Evolutionary conservation across 2,888 invertebrate genomes (phyloP).

Genomic region (Trimorus sp.): DNA sequence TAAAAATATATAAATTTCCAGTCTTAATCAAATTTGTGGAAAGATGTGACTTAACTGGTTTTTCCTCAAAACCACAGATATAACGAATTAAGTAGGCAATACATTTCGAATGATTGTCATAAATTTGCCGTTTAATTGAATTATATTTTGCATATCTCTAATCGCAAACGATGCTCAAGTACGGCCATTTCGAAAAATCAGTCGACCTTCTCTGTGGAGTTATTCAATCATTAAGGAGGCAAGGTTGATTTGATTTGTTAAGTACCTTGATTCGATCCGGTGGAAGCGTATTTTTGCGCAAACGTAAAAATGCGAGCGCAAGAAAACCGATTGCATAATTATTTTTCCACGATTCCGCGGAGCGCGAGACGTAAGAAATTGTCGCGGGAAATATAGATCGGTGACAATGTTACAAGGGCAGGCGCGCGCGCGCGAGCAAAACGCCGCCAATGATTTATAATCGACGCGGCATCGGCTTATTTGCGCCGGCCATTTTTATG

Average conservation of each 20-base stretch:
- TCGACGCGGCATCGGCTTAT: too few species aligned
- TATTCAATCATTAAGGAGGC: slow-evolving; percentile 60
- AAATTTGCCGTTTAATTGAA: too few species aligned
- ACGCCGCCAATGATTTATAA: too few species aligned
- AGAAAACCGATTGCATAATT: slow-evolving; percentile 59
- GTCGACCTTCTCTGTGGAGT: slow-evolving; percentile 49
- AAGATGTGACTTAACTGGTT: too few species aligned
- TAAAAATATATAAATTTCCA: too few species aligned
- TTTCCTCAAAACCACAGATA: too few species aligned
- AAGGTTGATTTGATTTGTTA: slow-evolving; percentile 60
- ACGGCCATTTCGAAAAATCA: slow-evolving; percentile 38
- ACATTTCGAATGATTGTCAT: too few species aligned
- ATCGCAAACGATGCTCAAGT: not conserved
- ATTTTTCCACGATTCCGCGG: slow-evolving; percentile 55
- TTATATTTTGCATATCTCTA: not conserved
- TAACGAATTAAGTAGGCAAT: too few species aligned
- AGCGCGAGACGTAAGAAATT: slow-evolving; percentile 50
- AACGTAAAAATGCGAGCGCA: slow-evolving; percentile 56
- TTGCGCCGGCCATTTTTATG: too few species aligned
- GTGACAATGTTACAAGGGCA: slow-evolving; percentile 61
- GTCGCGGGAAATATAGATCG: slow-evolving; percentile 57
- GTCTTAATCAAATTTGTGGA: too few species aligned
- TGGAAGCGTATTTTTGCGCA: slow-evolving; percentile 61
- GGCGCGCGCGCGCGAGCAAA: too few species aligned
- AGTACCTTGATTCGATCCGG: slow-evolving; percentile 58